Evolutionary conservation across 1,140 invertebrate species (phyloP), one percentile per base, ranked within the genome.

Genomic region (Coelopa frigida): DNA sequence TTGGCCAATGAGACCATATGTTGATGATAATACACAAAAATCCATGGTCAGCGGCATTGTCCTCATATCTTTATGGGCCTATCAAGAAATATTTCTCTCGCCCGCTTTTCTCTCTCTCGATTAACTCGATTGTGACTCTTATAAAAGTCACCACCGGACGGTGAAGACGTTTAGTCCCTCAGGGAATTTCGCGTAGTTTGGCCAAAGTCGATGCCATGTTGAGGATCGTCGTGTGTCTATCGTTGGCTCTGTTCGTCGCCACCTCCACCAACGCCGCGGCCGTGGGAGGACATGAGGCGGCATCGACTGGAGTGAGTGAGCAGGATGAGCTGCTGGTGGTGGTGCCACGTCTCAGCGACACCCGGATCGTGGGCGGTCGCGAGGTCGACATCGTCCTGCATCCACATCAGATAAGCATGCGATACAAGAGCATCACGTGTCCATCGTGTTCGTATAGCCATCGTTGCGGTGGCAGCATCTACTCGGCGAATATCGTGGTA

Each of bases 381-480:
- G 44, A 32, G 3, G 50, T 50, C 2, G 47, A 57, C 22, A 51
- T 66, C 5, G 39, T 46, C 5, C 24, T 35, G 11, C 45, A 53
- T 46, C 63, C 63, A 7, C 58, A 67, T 53, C 63, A 67, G 38
- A 53, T 67, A 11, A 59, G 58, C 14, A 15, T 67, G 48, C 52
- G 63, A 7, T 49, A 45, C 27, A 63, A 64, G 35, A 52, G 47
- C 17, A 49, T 66, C 5, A 49, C 32, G 5, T 20, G 35, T 2
- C 49, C 62, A 2, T 2, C 38, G 15, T 51, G 52, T 20, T 1
- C 51, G 2, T 67, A 23, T 27, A 17, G 51, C 3, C 72, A 73
- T 49, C 42, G 32, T 10, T 82, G 80, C 54, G 80, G 79, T 3
- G 80, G 75, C 3, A 72, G 73, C 8, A 73, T 83, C 41, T 59